phyloP scores from a whole-genome alignment of 1,140 invertebrate genomes.

The Triops longicaudatus region DNA sequence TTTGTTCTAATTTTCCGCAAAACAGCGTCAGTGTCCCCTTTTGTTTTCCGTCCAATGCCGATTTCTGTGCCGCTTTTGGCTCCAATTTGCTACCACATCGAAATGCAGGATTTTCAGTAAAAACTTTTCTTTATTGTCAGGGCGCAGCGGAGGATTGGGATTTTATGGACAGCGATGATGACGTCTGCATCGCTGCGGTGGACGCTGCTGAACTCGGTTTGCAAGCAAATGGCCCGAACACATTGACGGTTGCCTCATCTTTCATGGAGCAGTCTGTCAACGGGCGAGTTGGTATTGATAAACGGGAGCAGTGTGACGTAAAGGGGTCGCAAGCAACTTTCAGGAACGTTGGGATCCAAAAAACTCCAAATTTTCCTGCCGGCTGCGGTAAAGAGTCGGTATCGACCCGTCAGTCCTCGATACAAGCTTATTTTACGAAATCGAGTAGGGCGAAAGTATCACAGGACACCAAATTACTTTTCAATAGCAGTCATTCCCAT shows the following conservation, averaged over 20 bases:
- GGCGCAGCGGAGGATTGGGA: not conserved
- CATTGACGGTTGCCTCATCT: not conserved
- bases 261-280: not conserved
- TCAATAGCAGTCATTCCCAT: not conserved
- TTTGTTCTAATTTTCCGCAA: not conserved
- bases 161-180: conserved; percentile 24
- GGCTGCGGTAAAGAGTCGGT: not conserved
- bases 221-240: not conserved
- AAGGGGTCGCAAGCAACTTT: not conserved
- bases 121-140: not conserved
- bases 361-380: not conserved
- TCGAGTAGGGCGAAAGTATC: not conserved
- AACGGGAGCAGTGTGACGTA: not conserved
- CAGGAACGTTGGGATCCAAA: not conserved
- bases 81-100: not conserved
- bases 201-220: not conserved
- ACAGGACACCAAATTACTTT: not conserved
- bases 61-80: not conserved
- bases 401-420: not conserved
- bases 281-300: not conserved
- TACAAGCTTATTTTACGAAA: conserved; percentile 1
- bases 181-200: conserved; percentile 10
- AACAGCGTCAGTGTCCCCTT: not conserved
- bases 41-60: not conserved
- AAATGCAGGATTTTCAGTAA: not conserved